phyloP scores from a whole-genome alignment of 2,797 vertebrate species.

The Rhabdomys pumilio region DNA sequence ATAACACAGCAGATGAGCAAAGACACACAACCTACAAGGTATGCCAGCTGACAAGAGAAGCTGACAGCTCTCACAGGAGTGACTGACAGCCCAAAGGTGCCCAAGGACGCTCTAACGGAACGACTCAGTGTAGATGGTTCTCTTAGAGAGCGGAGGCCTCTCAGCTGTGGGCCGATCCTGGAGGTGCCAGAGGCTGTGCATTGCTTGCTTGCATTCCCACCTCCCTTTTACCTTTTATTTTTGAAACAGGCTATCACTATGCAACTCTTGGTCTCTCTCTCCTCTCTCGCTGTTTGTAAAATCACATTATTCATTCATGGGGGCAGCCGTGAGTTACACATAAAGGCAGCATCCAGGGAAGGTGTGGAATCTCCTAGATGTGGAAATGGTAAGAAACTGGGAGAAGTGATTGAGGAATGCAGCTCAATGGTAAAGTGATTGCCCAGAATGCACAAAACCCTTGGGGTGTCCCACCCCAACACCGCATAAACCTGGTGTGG shows the following conservation, averaged over 20 bases:
- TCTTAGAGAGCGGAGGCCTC: neutral
- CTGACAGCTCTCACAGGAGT: neutral
- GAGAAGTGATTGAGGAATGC: neutral
- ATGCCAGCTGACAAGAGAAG: neutral
- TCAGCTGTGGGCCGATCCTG: fast-evolving
- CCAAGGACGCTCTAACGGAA: neutral
- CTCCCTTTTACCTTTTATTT: neutral
- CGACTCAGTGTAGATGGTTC: too few species aligned
- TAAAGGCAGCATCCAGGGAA: neutral
- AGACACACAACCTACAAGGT: neutral
- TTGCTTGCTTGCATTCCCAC: neutral
- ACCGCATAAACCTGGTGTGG: too few species aligned
- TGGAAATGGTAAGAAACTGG: neutral
- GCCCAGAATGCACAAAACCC: neutral
- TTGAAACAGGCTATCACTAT: neutral
- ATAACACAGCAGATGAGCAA: neutral
- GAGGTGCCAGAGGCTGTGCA: neutral
- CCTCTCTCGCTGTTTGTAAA: neutral
- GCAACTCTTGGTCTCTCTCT: neutral
- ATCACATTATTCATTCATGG: neutral
- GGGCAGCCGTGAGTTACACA: neutral
- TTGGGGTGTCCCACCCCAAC: neutral
- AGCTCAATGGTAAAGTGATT: neutral
- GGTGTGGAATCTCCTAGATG: too few species aligned
- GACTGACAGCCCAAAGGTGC: neutral